Evolutionary conservation across 2,113 vertebrate genomes (phyloP).

Genomic region (Caranx ignobilis): DNA sequence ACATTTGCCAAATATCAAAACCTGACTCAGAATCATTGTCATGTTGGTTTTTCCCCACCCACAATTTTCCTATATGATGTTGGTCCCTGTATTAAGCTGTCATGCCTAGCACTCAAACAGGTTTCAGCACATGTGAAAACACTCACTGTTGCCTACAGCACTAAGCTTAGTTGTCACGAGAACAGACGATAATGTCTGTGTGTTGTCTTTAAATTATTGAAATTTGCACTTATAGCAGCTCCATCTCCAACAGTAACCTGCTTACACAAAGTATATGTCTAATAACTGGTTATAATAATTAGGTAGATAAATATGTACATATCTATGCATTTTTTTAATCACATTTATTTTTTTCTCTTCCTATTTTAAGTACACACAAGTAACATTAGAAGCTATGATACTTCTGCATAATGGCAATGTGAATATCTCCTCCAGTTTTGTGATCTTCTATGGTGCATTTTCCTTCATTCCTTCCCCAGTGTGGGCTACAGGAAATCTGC

Average conservation of each 20-base stretch:
- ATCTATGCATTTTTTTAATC: too few species aligned
- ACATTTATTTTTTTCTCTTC: too few species aligned
- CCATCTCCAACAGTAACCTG: too few species aligned
- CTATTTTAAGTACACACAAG: too few species aligned
- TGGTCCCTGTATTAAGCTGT: too few species aligned
- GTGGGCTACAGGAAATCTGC: neutral
- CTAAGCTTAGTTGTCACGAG: neutral
- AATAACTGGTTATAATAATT: too few species aligned
- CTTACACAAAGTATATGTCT: too few species aligned
- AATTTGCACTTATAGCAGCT: neutral
- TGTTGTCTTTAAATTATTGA: neutral
- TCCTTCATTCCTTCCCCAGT: constrained; percentile 2
- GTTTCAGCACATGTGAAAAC: neutral
- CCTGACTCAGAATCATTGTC: constrained; percentile 38
- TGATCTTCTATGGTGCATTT: constrained; percentile 11
- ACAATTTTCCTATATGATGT: constrained; percentile 10
- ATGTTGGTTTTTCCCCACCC: constrained; percentile 47
- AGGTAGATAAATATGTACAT: too few species aligned
- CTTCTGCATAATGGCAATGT: neutral
- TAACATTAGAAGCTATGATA: too few species aligned
- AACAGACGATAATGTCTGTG: neutral
- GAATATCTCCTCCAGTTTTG: neutral
- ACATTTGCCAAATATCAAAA: neutral
- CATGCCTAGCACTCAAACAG: neutral
- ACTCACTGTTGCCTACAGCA: neutral